phyloP scores from a whole-genome alignment of 2,888 invertebrate species.

The Tryphoninae sp. region DNA sequence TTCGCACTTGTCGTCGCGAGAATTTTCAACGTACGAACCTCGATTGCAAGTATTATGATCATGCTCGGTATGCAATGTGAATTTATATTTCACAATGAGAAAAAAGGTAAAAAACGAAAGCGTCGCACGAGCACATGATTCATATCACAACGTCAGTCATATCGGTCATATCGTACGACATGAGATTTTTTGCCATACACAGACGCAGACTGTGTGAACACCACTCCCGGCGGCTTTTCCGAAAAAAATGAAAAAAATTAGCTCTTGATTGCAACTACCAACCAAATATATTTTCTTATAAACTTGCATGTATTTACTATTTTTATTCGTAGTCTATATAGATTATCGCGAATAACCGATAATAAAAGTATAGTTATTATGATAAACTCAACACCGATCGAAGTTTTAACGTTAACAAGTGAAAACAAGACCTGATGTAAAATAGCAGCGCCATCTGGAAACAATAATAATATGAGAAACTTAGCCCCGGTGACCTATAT shows the following conservation, averaged over 20 bases:
- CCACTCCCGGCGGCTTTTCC: background rate
- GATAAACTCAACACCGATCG: too few species aligned
- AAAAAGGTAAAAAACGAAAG: constrained; percentile 16
- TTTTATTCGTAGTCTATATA: background rate
- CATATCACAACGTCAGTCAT: constrained; percentile 39
- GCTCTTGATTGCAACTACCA: background rate
- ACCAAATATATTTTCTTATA: background rate
- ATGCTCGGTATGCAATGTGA: constrained; percentile 2
- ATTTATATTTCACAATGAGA: background rate
- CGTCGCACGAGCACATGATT: constrained; percentile 23
- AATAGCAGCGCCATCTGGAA: too few species aligned
- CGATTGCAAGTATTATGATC: constrained; percentile 17
- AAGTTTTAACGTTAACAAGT: too few species aligned
- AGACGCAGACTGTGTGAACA: background rate
- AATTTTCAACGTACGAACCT: constrained; percentile 18
- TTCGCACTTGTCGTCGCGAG: background rate
- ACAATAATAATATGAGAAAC: too few species aligned
- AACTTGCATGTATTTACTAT: background rate
- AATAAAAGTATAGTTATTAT: too few species aligned
- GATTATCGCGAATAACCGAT: too few species aligned
- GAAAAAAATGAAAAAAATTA: background rate
- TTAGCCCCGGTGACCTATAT: too few species aligned
- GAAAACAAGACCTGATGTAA: too few species aligned
- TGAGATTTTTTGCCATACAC: background rate
- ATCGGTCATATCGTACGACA: constrained; percentile 37